Evolutionary conservation across 2,797 vertebrate genomes (phyloP).

Genomic region (Pangasius krempfi): DNA sequence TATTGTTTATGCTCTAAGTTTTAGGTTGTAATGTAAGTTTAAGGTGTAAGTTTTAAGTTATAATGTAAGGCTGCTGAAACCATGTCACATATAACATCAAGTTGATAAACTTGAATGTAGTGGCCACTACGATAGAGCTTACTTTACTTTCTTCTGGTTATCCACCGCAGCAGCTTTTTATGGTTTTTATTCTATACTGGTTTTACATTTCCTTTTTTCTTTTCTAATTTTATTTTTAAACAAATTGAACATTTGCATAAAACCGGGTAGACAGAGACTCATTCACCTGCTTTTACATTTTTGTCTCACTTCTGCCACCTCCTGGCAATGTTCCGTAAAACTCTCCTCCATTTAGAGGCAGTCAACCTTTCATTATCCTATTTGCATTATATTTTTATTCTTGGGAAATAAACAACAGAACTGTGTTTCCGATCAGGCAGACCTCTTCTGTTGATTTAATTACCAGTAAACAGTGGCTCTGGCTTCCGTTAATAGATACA

Average conservation of each 20-base stretch:
- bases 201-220: not conserved
- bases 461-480: slow-evolving; percentile 47
- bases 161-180: not conserved
- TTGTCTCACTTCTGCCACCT: slow-evolving; percentile 12
- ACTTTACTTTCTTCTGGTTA: not conserved
- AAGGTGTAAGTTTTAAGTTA: not conserved
- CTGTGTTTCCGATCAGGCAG: not conserved
- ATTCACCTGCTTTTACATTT: not conserved
- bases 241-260: not conserved
- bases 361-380: not conserved
- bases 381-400: not conserved
- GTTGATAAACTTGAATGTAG: not conserved
- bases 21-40: not conserved
- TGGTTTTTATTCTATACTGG: not conserved
- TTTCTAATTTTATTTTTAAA: not conserved
- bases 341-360: not conserved
- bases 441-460: not conserved
- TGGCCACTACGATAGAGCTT: not conserved
- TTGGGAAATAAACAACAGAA: not conserved
- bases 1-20: too few species aligned
- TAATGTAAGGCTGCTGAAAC: not conserved
- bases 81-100: not conserved
- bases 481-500: not conserved
- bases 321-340: not conserved
- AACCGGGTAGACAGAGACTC: not conserved